Percentiles rank a stretch among this genome's conserved stretches.
Conservation (phyloP, 2,113 vertebrate species). For the Holacanthus passer region DNA sequence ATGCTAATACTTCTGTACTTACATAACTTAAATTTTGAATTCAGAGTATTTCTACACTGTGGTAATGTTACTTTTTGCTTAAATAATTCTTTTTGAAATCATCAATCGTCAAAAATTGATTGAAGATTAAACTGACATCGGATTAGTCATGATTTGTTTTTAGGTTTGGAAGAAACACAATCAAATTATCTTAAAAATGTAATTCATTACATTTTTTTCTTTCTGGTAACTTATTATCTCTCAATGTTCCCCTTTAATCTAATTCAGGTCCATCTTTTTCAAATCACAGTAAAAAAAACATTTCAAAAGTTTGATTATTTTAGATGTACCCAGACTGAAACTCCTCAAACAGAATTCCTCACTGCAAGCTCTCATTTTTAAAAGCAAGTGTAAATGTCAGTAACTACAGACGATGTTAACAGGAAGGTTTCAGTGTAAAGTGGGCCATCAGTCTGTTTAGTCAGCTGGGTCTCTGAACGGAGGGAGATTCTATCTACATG, state of each 20-base stretch:
- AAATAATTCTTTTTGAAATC: background rate
- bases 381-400: constrained; percentile 38
- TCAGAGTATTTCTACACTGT: no score
- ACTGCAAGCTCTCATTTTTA: constrained; percentile 10
- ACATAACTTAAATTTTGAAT: no score
- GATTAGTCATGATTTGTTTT: background rate
- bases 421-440: constrained; percentile 17
- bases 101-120: background rate
- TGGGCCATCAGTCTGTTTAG: constrained; percentile 27
- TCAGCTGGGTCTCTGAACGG: constrained; percentile 4
- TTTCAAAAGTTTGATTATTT: background rate
- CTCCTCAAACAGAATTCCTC: background rate
- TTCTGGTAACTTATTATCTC: background rate
- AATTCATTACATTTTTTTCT: background rate
- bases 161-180: background rate
- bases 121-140: no score
- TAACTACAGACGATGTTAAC: constrained; percentile 23
- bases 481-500: constrained; percentile 38
- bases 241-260: background rate
- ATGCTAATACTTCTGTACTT: background rate
- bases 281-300: no score
- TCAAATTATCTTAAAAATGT: background rate
- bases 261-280: background rate
- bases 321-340: background rate
- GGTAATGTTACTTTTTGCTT: no score